Conservation (phyloP, 2,888 invertebrate genomes). For the Polydrusus cervinus region DNA sequence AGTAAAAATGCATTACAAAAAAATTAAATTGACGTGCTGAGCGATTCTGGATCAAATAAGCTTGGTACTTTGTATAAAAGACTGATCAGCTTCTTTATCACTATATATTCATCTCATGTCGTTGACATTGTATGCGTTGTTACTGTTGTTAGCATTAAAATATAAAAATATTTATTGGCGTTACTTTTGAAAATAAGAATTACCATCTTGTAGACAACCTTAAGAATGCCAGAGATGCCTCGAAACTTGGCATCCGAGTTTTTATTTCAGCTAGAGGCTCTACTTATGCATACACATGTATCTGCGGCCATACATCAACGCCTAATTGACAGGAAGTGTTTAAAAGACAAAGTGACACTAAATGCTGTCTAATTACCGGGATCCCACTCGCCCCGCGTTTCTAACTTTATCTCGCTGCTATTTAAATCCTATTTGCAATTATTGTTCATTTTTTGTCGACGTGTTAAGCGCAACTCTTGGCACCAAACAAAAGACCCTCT, state of each 20-base stretch:
- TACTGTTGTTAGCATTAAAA: no score
- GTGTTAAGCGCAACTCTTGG: constrained; percentile 40
- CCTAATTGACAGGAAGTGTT: constrained; percentile 71
- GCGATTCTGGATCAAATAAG: no score
- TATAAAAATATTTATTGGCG: no score
- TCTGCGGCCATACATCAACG: constrained; percentile 70
- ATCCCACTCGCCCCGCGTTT: constrained; percentile 57
- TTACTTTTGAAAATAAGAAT: constrained; percentile 47
- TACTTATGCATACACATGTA: constrained; percentile 60
- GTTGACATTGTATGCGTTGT: not conserved
- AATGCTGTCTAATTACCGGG: constrained; percentile 71
- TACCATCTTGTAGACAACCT: constrained; percentile 65
- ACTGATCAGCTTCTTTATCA: no score
- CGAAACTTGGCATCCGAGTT: constrained; percentile 33
- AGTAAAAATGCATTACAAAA: no score
- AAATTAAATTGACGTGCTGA: no score
- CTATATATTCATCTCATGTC: no score
- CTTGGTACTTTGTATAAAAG: no score
- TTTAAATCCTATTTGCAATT: constrained; percentile 68
- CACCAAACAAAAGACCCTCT: constrained; percentile 19
- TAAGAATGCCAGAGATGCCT: constrained; percentile 59
- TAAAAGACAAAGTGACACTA: constrained; percentile 72
- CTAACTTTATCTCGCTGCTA: constrained; percentile 62
- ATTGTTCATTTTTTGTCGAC: constrained; percentile 56
- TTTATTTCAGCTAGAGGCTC: constrained; percentile 42